Base-by-base conservation (phyloP, 1,140 invertebrate genomes). In the Bradysia coprophila region DNA sequence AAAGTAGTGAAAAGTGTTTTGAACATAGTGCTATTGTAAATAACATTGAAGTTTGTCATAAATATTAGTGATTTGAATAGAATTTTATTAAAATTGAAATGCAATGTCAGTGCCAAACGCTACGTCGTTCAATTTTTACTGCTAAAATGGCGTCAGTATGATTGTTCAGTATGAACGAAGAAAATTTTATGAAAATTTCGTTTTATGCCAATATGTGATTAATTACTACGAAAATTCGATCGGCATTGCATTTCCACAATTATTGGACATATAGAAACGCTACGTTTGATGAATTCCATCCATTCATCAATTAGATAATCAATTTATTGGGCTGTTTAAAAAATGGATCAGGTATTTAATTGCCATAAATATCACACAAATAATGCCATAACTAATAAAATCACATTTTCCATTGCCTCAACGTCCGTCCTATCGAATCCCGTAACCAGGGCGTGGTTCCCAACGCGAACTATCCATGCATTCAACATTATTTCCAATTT, bases 321-420 rank as follows among this genome's bases (percentile, higher is more conserved):
- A 28, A 28, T 28, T 28, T 28, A 8, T 28, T 28, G n/a, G n/a
- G 6, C 24, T 28, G 24, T 28, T 28, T 28, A 36, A 36, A 36
- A 11, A 36, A 36, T 36, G 33, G 18, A 36, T 36, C 33, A 36
- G 33, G 33, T 36, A 36, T 16, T 11, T 36, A 36, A n/a, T 36
- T 36, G 18, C 15, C 6, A 16, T 36, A 11, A n/a, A 9, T n/a
- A 9, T 36, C n/a, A 5, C 18, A 5, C 5, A 9, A 36, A 36
- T n/a, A n/a, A 5, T 5, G 5, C 18, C 5, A 36, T n/a, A 9
- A 36, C 18, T 9, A 36, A 11, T 11, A 36, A 36, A 9, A 15
- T 15, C 6, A 15, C 15, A 16, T 36, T 11, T 36, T 36, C 15
- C 18, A 16, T 36, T 6, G 10, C 33, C 33, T 15, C 5, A 36